Evolutionary conservation across 2,797 vertebrate genomes (phyloP), one percentile per base, ranked within the genome.

Genomic region (Scolopax bukidnonensis): DNA sequence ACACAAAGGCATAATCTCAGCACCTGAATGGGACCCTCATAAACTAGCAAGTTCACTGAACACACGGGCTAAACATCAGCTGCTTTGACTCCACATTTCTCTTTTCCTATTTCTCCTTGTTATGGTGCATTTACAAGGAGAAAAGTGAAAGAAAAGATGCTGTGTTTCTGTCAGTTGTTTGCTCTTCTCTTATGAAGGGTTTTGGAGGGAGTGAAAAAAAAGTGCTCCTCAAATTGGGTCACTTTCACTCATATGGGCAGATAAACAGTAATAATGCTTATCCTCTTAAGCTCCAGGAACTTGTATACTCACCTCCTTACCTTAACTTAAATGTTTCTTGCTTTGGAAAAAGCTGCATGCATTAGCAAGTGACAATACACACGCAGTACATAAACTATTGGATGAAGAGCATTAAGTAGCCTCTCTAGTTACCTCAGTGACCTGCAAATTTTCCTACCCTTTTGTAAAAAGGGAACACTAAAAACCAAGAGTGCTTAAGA

Each of bases 1-100:
- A 59, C 30, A 33, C 48, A 77, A 64, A 89, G 56, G 54, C 56
- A 51, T 47, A 78, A 76, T 45, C 23, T 70, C 45, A 38, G 54
- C 82, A 45, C 18, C 16, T 21, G 33, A 82, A 53, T 2, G 4
- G 40, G 17, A 64, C 12, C 25, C 50, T 69, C 2, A 6, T n/a
- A 32, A 64, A 36, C 43, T 27, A 61, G 50, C 12, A 76, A 14
- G 16, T 27, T 70, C 36, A 59, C 10, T 60, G 36, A 67, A 51
- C 23, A 12, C 4, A 61, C 0, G 0, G 30, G 17, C 36, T 32
- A 56, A 70, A 12, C 1, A 2, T 36, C 61, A 67, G 16, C 33
- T 71, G 61, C 33, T 89, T 16, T 56, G 41, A 40, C 48, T 67
- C 36, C 20, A 3, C 14, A 38, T 30, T 82, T 79, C 38, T 51